These are phyloP conservation scores for Catharus fuscescens DNA, from an alignment of 2,113 vertebrate genomes.

Conservation along the genomic window DNA sequence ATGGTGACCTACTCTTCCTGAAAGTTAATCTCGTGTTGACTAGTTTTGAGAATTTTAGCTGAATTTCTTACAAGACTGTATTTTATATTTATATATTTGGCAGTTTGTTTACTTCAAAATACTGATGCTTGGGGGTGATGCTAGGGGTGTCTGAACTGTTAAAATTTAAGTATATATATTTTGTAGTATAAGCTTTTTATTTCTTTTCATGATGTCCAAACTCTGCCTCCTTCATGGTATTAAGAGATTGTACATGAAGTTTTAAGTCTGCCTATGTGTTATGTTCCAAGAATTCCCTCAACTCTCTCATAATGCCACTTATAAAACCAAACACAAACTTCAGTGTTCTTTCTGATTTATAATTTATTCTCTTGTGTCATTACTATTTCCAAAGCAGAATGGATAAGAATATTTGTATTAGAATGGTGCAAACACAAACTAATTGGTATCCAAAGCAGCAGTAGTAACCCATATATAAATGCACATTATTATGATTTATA, in stretches of 20 bases:
- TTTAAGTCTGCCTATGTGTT: background rate
- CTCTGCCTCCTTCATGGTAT: background rate
- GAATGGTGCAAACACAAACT: background rate
- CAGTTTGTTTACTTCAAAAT: background rate
- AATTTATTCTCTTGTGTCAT: background rate
- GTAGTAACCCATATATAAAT: no score
- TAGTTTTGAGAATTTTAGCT: background rate
- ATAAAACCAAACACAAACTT: background rate
- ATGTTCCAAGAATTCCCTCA: background rate
- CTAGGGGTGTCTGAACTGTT: background rate
- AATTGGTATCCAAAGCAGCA: background rate
- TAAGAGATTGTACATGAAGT: background rate
- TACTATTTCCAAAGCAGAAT: background rate
- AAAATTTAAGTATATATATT: background rate
- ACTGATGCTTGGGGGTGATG: background rate
- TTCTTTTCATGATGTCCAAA: background rate
- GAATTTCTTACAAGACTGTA: background rate
- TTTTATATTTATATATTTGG: background rate
- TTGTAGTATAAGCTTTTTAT: background rate
- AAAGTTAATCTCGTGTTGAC: background rate
- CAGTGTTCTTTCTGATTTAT: background rate
- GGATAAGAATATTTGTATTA: background rate
- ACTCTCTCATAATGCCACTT: background rate
- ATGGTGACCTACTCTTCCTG: background rate
- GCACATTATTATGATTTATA: background rate